These are phyloP conservation scores for Drosophila sechellia DNA, from an alignment of 1,140 invertebrate genomes.

Conservation along the genomic window DNA sequence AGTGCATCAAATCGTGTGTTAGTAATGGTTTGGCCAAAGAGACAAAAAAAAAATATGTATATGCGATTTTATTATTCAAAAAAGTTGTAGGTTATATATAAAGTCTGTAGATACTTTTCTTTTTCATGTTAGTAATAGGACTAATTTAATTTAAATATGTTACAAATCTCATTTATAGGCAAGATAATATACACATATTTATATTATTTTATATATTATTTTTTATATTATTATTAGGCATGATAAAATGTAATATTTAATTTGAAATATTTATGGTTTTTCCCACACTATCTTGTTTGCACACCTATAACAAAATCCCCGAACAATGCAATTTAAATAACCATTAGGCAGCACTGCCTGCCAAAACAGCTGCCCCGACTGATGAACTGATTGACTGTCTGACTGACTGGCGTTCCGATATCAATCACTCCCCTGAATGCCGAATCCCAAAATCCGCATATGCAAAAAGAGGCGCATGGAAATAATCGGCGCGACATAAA, in stretches of 20 bases:
- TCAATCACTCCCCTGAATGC: slow-evolving; percentile 48
- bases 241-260: no score
- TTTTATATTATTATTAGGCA: no score
- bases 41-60: not conserved
- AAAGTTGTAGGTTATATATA: no score
- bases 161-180: no score
- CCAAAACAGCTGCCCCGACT: slow-evolving; percentile 57
- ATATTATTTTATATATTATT: no score
- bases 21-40: not conserved
- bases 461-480: slow-evolving; percentile 43
- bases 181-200: no score
- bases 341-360: slow-evolving; percentile 30
- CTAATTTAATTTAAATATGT: no score
- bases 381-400: slow-evolving; percentile 13
- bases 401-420: slow-evolving; percentile 26
- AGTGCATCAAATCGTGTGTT: slow-evolving; percentile 29
- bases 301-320: not conserved
- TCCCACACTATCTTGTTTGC: not conserved
- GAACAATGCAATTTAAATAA: slow-evolving; percentile 38
- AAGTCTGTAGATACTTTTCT: no score
- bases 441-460: slow-evolving; percentile 24
- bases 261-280: not conserved
- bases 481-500: slow-evolving; percentile 54
- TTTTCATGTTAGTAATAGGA: no score
- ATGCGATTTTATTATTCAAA: no score